Percentiles rank a stretch among this genome's conserved stretches.
Evolutionary conservation across 2,113 vertebrate species (phyloP).

Genomic region (Thunnus maccoyii): DNA sequence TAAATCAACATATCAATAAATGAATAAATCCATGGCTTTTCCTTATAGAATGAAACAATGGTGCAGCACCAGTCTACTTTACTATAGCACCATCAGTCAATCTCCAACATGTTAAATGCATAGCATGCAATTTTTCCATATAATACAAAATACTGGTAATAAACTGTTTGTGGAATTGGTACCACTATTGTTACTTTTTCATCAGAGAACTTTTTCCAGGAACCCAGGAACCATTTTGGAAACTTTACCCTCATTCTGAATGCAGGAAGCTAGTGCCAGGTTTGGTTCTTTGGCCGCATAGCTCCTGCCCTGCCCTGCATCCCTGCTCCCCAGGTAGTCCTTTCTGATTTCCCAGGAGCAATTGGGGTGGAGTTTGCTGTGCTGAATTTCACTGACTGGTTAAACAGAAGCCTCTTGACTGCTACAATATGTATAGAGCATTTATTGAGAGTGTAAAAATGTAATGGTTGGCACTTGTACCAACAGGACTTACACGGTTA

Average conservation of each 20-base stretch:
- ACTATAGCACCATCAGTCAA: not conserved
- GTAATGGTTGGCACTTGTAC: too few relatives aligned
- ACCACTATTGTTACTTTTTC: not conserved
- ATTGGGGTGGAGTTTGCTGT: not conserved
- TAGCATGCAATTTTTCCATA: not conserved
- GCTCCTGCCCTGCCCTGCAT: not conserved
- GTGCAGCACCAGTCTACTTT: not conserved
- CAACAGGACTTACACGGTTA: too few relatives aligned
- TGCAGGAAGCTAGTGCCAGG: not conserved
- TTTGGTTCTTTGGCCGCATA: not conserved
- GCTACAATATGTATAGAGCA: too few relatives aligned
- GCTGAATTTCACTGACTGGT: not conserved
- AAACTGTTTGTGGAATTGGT: not conserved
- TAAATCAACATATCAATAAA: not conserved
- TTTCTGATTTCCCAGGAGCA: not conserved
- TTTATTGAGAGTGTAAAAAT: not conserved
- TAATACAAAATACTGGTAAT: not conserved
- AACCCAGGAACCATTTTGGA: not conserved
- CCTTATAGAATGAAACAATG: not conserved
- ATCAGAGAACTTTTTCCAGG: not conserved
- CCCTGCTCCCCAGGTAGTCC: not conserved
- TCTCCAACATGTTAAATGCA: too few relatives aligned
- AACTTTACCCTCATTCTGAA: not conserved
- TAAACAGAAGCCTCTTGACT: too few relatives aligned
- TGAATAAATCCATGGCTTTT: not conserved